These are phyloP conservation scores for Globicephala melas DNA, from an alignment of 2,113 vertebrate species.

Conservation along the genomic window DNA sequence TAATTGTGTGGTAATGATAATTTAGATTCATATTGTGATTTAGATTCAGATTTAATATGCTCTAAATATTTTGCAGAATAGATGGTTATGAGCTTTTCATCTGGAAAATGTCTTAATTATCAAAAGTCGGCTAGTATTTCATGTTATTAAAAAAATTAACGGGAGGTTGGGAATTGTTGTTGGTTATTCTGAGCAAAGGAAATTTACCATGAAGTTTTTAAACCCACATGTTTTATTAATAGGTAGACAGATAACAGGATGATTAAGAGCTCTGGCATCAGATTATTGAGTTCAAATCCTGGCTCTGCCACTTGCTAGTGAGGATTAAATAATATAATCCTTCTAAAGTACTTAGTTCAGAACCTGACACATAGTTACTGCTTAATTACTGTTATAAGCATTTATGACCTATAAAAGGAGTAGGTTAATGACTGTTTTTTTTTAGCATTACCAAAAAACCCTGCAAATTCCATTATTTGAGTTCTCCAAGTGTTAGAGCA, in stretches of 20 bases:
- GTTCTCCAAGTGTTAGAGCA: background rate
- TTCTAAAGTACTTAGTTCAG: background rate
- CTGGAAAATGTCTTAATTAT: background rate
- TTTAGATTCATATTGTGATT: background rate
- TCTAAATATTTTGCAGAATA: background rate
- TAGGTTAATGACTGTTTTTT: background rate
- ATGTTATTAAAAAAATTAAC: background rate
- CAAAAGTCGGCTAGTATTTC: background rate
- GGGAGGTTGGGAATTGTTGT: background rate
- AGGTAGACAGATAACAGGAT: background rate
- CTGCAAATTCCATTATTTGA: background rate
- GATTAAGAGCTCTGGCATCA: background rate
- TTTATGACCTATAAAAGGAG: background rate
- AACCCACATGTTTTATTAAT: background rate
- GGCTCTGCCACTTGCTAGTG: background rate
- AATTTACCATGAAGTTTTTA: constrained; percentile 9
- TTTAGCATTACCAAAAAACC: background rate
- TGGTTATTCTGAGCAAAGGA: constrained; percentile 36
- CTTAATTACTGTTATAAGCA: background rate
- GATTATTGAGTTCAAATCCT: background rate
- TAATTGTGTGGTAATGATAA: background rate
- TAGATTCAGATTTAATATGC: constrained; percentile 26
- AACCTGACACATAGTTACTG: background rate
- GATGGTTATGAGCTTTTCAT: background rate
- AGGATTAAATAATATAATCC: constrained; percentile 38